Percentiles rank a stretch among this genome's conserved stretches.
Evolutionary conservation across 2,888 invertebrate species (phyloP).

Genomic region (Ceriagrion tenellum): DNA sequence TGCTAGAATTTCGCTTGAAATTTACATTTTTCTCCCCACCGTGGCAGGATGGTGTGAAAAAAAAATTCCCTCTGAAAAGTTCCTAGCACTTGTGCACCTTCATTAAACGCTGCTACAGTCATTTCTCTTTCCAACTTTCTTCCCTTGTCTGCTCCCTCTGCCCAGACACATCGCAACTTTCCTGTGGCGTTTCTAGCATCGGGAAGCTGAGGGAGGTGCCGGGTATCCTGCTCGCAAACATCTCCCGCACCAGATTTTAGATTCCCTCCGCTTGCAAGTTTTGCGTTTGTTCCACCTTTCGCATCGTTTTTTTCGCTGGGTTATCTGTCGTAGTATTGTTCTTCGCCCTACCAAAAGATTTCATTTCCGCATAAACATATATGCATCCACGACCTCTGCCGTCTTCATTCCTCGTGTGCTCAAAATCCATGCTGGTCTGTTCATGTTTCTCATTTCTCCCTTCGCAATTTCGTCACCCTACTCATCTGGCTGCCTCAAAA

Average conservation of each 20-base stretch:
- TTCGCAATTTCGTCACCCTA: not conserved
- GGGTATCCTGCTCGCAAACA: not conserved
- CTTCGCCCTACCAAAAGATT: constrained; percentile 2
- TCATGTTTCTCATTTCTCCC: not conserved
- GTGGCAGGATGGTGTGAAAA: not conserved
- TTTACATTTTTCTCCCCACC: not conserved
- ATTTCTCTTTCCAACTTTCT: not conserved
- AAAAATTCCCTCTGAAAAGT: not conserved
- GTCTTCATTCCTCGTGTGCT: not conserved
- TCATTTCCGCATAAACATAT: constrained; percentile 39
- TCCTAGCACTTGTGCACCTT: constrained; percentile 4
- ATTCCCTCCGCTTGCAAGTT: not conserved
- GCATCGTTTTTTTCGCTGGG: not conserved
- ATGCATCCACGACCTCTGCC: not conserved
- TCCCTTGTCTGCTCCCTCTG: not conserved
- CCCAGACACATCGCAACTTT: not conserved
- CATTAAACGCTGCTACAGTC: constrained; percentile 16
- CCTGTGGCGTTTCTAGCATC: not conserved
- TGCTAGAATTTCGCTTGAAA: not conserved
- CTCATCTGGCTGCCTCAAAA: not conserved
- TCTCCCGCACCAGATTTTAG: not conserved
- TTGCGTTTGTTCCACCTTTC: not conserved
- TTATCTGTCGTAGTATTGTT: not conserved
- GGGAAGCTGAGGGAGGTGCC: not conserved
- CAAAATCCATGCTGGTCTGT: not conserved